These are phyloP conservation scores for Spodoptera frugiperda DNA, from an alignment of 1,140 invertebrate genomes.

Conservation along the genomic window DNA sequence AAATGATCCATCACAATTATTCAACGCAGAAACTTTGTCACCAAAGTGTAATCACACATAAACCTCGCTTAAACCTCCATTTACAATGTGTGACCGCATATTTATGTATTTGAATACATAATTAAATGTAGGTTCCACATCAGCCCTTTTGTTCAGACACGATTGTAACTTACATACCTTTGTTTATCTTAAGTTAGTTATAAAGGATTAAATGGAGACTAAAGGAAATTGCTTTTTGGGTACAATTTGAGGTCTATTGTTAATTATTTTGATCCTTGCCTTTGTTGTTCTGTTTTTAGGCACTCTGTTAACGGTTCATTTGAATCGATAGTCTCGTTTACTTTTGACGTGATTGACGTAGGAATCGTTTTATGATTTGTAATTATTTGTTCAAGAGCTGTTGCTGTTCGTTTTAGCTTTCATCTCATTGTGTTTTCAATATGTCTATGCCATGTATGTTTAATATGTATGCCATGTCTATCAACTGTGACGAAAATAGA, in stretches of 20 bases:
- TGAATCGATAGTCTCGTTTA: background rate
- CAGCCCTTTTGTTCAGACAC: constrained; percentile 1
- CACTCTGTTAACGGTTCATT: background rate
- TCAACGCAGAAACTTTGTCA: constrained; percentile 7
- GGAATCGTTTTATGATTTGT: too few relatives aligned
- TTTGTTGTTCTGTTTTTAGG: background rate
- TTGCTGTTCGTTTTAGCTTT: too few relatives aligned
- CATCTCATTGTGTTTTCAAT: too few relatives aligned
- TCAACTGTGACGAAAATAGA: too few relatives aligned
- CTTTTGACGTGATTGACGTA: background rate
- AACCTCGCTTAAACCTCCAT: background rate
- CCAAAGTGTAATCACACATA: background rate
- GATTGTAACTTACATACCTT: constrained; percentile 38
- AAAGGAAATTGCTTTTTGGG: constrained; percentile 48
- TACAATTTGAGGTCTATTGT: constrained; percentile 4
- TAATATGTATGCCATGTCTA: too few relatives aligned
- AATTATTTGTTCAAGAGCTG: too few relatives aligned
- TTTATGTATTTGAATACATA: constrained; percentile 16
- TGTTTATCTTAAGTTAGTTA: constrained; percentile 48
- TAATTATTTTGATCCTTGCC: background rate
- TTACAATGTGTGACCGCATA: background rate
- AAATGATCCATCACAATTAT: constrained; percentile 29
- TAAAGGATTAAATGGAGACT: constrained; percentile 47
- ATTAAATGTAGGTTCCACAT: background rate
- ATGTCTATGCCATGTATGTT: too few relatives aligned